Base-by-base conservation (phyloP, 2,113 vertebrate species). In the Cyprinodon variegatus region DNA sequence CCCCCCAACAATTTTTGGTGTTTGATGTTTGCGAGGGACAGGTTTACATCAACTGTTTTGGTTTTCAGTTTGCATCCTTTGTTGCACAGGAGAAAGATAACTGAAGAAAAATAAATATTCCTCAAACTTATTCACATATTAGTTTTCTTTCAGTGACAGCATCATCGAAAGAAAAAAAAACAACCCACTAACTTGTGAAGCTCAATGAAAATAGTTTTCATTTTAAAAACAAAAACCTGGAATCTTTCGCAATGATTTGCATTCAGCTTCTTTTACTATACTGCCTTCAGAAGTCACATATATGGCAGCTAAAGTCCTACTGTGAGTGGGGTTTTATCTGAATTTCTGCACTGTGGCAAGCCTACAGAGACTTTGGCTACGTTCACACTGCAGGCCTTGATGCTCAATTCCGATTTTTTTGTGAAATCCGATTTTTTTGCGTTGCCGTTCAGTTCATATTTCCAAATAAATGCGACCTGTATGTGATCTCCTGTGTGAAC, bases 1-100 rank as follows among this genome's bases (percentile, higher is more conserved):
- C 40, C 67, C 77, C 11, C 41, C 68, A 46, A 41, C 59, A 53
- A 8, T 62, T 77, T 68, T 50, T 48, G 9, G 69, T 64, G 13
- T 61, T 76, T 64, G 17, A 65, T 75, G 36, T 22, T 10, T n/a
- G 53, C 73, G 22, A 15, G n/a, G 12, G 50, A 50, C 4, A 14
- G 7, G 38, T 41, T 29, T 57, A 12, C 38, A 43, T 8, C 3
- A 20, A 61, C n/a, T 0, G 0, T 62, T 68, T 40, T 4, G 22
- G 0, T 36, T 40, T 20, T 61, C 22, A 5, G 46, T 36, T 0
- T 22, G 3, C 39, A 39, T 10, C 46, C 2, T 61, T 15, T 4
- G 38, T 43, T 4, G 1, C 60, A 48, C 22, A 45, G 62, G 59
- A 17, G 9, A 15, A 63, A 68, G 12, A 78, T 22, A 40, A 40